A percentile compares a stretch with the other conserved stretches of the same genome.
phyloP scores from a whole-genome alignment of 64 coral and sea anemone genomes.

The Montipora cactus region DNA sequence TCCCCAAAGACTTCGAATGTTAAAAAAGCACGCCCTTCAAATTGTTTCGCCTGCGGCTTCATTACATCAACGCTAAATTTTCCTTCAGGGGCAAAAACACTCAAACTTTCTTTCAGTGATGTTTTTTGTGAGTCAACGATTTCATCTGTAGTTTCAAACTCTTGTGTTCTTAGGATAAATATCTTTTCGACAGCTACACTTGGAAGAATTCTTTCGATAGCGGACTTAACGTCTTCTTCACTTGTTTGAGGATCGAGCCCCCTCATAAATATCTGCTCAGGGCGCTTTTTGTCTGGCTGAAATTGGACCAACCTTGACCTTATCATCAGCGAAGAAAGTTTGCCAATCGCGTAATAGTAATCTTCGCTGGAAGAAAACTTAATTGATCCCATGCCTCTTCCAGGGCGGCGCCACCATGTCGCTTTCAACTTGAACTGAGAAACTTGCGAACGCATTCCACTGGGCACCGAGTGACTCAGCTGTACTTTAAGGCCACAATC shows the following conservation, averaged over 20 bases:
- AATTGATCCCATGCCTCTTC: conserved; percentile 36
- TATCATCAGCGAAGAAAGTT: background rate
- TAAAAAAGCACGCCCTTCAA: background rate
- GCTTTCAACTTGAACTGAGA: conserved; percentile 33
- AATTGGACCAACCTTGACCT: background rate
- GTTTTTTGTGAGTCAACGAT: background rate
- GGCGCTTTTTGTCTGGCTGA: background rate
- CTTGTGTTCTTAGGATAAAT: conserved; percentile 37
- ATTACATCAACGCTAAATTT: conserved; percentile 11
- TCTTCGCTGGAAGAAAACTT: background rate
- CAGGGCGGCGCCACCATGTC: conserved; percentile 40
- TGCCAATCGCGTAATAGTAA: background rate
- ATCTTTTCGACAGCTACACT: background rate
- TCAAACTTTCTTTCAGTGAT: background rate
- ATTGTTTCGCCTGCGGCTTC: background rate
- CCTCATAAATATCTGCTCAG: conserved; percentile 29
- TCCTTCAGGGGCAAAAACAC: background rate
- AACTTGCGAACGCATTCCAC: background rate
- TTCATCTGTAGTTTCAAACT: conserved; percentile 9
- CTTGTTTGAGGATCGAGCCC: background rate
- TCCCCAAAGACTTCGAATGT: conserved; percentile 25
- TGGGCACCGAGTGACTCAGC: background rate
- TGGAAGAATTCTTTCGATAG: conserved; percentile 7
- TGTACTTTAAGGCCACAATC: background rate
- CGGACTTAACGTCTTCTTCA: conserved; percentile 41